Evolutionary conservation across 2,888 invertebrate species (phyloP), one percentile per base, ranked within the genome.

Genomic region (Chrysopilus asiliformis): DNA sequence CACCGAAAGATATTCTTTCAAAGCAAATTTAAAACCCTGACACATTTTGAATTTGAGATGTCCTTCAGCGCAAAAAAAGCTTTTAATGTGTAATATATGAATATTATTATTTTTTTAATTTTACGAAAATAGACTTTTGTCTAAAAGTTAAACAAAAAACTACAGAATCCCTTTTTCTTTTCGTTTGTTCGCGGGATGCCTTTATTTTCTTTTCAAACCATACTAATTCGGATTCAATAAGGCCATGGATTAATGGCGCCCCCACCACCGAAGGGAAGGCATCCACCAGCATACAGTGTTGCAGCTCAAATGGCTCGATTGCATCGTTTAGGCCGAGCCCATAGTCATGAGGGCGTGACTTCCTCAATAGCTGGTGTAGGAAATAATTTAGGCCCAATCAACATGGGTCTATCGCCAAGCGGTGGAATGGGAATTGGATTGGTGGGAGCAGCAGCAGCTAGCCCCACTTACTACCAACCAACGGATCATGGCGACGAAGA

Each of bases 221-320:
- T n/a, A n/a, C n/a, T n/a, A n/a, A n/a, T n/a, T n/a, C n/a, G n/a
- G n/a, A n/a, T n/a, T n/a, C 9, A 17, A 30, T 16, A 18, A 37
- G 36, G 42, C 7, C 43, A 40, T 33, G 38, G 33, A 12, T 34
- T 41, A 32, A 43, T 45, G 39, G 43, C 46, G 19, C 47, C 46
- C 17, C 43, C 43, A 10, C 39, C 41, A 22, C 38, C 36, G 28
- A 46, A 46, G 41, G 47, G 47, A 37, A 45, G 51, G 27, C 80
- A 81, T 53, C 83, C 81, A 38, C 84, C 84, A 26, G 79, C 83
- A 35, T 87, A 87, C 68, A 80, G 79, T 55, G 75, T 85, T 47
- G 86, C 86, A 34, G 83, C 86, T 36, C 85, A 86, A 58, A 81
- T 86, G 73, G 83, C 85, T 49, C 74, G 85, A 43, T 70, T 81